Conservation (phyloP, 2,113 vertebrate genomes). For the Lampris incognitus region DNA sequence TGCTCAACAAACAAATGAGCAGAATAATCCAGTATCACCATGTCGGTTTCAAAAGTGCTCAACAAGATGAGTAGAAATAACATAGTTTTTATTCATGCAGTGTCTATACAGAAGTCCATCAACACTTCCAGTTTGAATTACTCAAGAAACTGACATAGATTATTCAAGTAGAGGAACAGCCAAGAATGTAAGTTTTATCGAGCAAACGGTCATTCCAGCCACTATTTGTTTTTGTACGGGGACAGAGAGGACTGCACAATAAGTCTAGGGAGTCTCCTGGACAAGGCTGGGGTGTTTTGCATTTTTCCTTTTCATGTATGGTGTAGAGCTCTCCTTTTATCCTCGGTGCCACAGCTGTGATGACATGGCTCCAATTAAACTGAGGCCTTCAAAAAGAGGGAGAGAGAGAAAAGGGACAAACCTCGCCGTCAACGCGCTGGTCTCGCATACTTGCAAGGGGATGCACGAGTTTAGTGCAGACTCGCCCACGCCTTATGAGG, state of each 20-base stretch:
- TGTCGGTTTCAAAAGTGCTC: too few species aligned
- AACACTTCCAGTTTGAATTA: conserved; percentile 14
- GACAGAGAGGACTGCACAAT: conserved; percentile 37
- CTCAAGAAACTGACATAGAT: conserved; percentile 8
- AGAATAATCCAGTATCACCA: too few species aligned
- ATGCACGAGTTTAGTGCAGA: too few species aligned
- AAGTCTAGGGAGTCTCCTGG: conserved; percentile 16
- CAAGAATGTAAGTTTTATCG: conserved; percentile 29
- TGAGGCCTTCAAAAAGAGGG: neutral
- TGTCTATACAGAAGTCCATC: conserved; percentile 19
- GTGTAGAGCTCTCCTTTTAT: neutral
- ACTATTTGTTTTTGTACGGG: conserved; percentile 9
- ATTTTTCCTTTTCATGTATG: conserved; percentile 23
- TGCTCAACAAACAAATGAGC: too few species aligned
- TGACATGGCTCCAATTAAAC: neutral
- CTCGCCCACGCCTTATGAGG: neutral
- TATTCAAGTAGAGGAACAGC: conserved; percentile 3
- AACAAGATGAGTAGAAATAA: too few species aligned
- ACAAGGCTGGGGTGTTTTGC: conserved; percentile 11
- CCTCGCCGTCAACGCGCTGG: neutral
- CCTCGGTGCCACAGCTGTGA: neutral
- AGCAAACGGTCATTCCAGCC: neutral
- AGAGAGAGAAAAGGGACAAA: neutral
- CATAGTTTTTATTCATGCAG: too few species aligned
- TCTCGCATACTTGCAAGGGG: neutral